These are phyloP conservation scores for Pangasianodon hypophthalmus DNA, from an alignment of 2,113 vertebrate species.

Conservation along the genomic window DNA sequence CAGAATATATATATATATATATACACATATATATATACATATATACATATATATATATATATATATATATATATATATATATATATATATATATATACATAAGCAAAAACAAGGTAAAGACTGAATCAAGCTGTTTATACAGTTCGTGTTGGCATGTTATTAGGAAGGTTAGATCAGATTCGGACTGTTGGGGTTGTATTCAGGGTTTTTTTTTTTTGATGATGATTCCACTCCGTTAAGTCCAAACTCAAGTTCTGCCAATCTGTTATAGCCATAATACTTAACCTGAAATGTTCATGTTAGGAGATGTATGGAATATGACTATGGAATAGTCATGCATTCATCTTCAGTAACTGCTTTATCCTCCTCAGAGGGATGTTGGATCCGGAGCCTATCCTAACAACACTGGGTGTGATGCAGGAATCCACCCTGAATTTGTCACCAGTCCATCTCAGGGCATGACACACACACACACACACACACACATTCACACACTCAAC, in stretches of 20 bases:
- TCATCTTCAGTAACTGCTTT: background rate
- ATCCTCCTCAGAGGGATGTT: background rate
- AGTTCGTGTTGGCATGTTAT: background rate
- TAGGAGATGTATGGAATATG: background rate
- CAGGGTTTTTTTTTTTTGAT: background rate
- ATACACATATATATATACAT: background rate
- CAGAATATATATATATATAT: background rate
- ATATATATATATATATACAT: background rate
- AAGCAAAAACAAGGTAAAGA: background rate
- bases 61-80: background rate
- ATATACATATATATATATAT: background rate
- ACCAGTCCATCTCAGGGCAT: background rate
- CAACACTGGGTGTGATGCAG: background rate
- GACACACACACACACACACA: background rate
- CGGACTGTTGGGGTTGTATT: background rate
- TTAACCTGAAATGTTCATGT: background rate
- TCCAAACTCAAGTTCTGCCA: background rate
- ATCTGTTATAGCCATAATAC: background rate
- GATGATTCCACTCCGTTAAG: too few relatives aligned
- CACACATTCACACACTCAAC: background rate
- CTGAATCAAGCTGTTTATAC: background rate
- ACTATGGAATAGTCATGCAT: background rate
- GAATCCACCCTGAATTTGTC: background rate
- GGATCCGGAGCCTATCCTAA: background rate
- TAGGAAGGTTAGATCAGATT: background rate